Base-by-base conservation (phyloP, 2,113 vertebrate species). In the Aegotheles bennettii region DNA sequence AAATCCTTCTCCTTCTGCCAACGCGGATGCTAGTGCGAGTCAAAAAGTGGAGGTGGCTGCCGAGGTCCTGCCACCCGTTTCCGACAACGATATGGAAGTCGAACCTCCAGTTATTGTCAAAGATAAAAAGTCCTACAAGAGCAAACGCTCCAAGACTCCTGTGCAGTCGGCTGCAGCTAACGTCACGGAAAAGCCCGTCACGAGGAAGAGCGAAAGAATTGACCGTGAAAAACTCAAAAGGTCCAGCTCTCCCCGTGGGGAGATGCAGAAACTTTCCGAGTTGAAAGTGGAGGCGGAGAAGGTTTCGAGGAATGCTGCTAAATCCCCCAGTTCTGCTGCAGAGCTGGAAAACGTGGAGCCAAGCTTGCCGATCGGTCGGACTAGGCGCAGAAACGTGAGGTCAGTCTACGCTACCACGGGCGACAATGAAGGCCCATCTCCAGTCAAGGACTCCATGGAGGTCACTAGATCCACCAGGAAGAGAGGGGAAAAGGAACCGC, bases 171-270 rank as follows among this genome's bases (percentile, higher is more conserved):
- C 98, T 47, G 87, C 95, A 15, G 90, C 95, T 38, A 96, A 82
- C 4, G 48, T 97, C 5, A 57, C 78, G 5, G 99, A 99, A 95
- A 99, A 99, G 94, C 99, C 99, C 0, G 98, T 98, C 93, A 99
- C 98, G 0, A 98, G 99, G 71, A 99, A 99, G 95, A 99, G 99
- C 4, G 99, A 99, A 96, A 97, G 99, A 50, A 99, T 99, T 93
- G 99, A 99, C 96, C 98, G 97, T 65, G 99, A 99, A 77, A 99
- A 99, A 78, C 98, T 99, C 9, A 99, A 99, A 97, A 97, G 99
- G 51, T 98, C 98, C 0, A 98, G 90, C 29, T 99, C 99, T 78
- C 99, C 99, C 48, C 99, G 99, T 67, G 99, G 98, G 48, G 99
- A 99, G 60, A 95, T 95, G 13, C 97, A 98, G 78, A 99, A 99